phyloP scores from a whole-genome alignment of 2,797 vertebrate species.

The Takifugu rubripes region DNA sequence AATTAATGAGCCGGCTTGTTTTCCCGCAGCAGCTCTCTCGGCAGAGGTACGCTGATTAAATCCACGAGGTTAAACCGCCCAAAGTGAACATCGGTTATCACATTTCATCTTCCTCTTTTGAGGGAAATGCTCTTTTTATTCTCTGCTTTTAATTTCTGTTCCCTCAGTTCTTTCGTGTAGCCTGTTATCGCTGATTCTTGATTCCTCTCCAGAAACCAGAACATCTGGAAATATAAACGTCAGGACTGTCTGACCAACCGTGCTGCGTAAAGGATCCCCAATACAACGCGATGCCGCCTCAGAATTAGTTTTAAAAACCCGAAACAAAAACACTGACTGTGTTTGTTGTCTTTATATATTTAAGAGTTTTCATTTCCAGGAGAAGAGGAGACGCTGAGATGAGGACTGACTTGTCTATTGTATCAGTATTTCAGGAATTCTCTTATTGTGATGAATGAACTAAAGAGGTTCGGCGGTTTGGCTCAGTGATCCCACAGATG shows the following conservation, averaged over 20 bases:
- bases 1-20: conserved; percentile 8
- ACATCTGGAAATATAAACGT: neutral
- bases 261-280: no score
- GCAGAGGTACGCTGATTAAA: conserved; percentile 5
- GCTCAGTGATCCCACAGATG: conserved; percentile 59
- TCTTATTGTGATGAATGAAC: no score
- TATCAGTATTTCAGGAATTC: conserved; percentile 64
- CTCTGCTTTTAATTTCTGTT: conserved; percentile 67
- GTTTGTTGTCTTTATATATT: no score
- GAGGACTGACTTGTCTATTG: conserved; percentile 47
- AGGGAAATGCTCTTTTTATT: conserved; percentile 21
- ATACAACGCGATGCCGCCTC: no score
- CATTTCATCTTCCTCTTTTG: conserved; percentile 31
- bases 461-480: conserved; percentile 30
- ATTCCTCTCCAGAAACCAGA: conserved; percentile 77
- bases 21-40: neutral
- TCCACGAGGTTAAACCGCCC: conserved; percentile 19
- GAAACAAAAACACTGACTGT: no score
- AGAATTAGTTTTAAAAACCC: no score
- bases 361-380: no score
- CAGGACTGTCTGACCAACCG: no score
- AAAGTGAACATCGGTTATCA: conserved; percentile 20
- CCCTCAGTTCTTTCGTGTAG: conserved; percentile 83
- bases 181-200: conserved; percentile 85
- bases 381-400: conserved; percentile 38